These are phyloP conservation scores for Sminthurinus signatus DNA, from an alignment of 1,140 invertebrate species.

Conservation along the genomic window DNA sequence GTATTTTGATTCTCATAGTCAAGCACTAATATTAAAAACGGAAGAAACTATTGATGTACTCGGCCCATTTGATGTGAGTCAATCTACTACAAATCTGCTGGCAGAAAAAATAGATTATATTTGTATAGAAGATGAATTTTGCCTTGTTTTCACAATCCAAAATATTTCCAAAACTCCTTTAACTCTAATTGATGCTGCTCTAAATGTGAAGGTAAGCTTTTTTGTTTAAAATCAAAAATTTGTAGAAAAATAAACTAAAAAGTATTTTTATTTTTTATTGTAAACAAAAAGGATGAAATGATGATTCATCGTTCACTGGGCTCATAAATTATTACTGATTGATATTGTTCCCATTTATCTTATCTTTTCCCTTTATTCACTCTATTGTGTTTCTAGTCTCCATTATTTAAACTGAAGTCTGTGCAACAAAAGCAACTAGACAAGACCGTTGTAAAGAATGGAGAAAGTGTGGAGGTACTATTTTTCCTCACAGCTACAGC, in stretches of 20 bases:
- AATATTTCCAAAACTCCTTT: conserved; percentile 22
- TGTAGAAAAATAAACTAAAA: too few relatives aligned
- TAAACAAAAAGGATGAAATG: too few relatives aligned
- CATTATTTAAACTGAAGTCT: too few relatives aligned
- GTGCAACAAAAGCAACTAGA: not conserved
- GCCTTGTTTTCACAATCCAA: conserved; percentile 17
- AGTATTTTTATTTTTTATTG: too few relatives aligned
- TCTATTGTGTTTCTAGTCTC: conserved; percentile 1
- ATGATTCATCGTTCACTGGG: too few relatives aligned
- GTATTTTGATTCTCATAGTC: conserved; percentile 25
- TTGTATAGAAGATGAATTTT: conserved; percentile 17
- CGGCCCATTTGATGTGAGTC: conserved; percentile 23
- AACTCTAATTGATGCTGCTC: not conserved
- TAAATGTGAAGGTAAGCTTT: not conserved
- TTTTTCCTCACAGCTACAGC: not conserved
- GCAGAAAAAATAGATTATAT: conserved; percentile 16
- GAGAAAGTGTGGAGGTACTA: not conserved
- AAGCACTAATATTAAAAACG: conserved; percentile 19
- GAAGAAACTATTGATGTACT: conserved; percentile 23
- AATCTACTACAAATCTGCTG: conserved; percentile 11
- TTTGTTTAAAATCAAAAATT: too few relatives aligned
- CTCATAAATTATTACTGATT: too few relatives aligned
- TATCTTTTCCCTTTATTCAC: not conserved
- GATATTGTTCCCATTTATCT: too few relatives aligned
- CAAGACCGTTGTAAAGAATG: conserved; percentile 1